A percentile compares a stretch with the other conserved stretches of the same genome.
Evolutionary conservation across 2,113 vertebrate genomes (phyloP).

Genomic region (Genyomyrus donnyi): DNA sequence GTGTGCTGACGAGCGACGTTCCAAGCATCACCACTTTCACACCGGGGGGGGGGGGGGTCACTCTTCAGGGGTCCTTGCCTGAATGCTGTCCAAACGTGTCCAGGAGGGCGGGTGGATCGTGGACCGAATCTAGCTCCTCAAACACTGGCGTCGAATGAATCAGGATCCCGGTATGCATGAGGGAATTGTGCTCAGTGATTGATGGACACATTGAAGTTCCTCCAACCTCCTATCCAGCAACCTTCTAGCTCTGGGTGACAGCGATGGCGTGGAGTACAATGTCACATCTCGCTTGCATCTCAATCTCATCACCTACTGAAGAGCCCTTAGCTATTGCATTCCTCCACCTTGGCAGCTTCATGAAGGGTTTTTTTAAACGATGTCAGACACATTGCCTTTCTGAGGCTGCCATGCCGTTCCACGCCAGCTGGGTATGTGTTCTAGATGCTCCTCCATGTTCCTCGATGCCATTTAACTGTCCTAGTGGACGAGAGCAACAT

Average conservation of each 20-base stretch:
- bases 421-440: background rate
- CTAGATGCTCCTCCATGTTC: background rate
- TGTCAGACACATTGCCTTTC: background rate
- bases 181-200: background rate
- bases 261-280: background rate
- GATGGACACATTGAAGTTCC: background rate
- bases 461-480: constrained; percentile 1
- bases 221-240: background rate
- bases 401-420: background rate
- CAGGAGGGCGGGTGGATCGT: background rate
- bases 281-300: background rate
- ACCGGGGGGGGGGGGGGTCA: background rate
- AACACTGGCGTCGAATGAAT: background rate
- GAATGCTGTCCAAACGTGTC: background rate
- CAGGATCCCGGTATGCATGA: background rate
- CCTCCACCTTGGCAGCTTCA: background rate
- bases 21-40: background rate
- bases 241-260: background rate
- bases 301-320: background rate
- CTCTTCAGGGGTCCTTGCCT: no score
- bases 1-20: background rate
- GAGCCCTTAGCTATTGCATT: background rate
- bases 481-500: background rate
- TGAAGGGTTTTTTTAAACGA: background rate
- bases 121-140: background rate